Percentiles rank a stretch among this genome's conserved stretches.
These are phyloP conservation scores for Strigamia transsilvanica DNA, from an alignment of 2,888 invertebrate genomes.

Conservation along the genomic window DNA sequence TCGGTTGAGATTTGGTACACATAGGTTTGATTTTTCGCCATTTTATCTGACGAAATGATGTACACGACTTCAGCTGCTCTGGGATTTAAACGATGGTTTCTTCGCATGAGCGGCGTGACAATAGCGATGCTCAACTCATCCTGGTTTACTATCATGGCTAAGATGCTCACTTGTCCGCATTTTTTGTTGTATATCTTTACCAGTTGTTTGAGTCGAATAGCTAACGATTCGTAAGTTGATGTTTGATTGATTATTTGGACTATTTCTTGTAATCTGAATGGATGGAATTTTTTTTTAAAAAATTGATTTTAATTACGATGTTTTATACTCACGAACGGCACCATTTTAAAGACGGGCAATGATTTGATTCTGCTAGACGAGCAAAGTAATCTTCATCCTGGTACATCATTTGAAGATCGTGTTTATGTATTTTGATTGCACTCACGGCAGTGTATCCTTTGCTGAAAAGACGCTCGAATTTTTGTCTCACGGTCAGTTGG, in stretches of 20 bases:
- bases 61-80: conserved; percentile 24
- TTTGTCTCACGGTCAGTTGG: background rate
- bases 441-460: background rate
- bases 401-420: conserved; percentile 18
- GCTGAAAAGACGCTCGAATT: conserved; percentile 5
- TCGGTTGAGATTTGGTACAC: background rate
- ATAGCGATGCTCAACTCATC: conserved; percentile 12
- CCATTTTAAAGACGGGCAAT: conserved; percentile 12
- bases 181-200: conserved; percentile 9
- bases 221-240: background rate
- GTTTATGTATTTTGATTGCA: background rate
- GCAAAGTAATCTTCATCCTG: background rate
- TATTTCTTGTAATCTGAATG: background rate
- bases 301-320: background rate
- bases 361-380: background rate
- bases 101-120: background rate
- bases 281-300: background rate
- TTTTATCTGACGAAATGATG: background rate
- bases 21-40: background rate
- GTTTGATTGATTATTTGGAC: background rate
- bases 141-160: background rate
- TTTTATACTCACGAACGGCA: conserved; percentile 8
- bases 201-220: conserved; percentile 11
- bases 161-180: conserved; percentile 26
- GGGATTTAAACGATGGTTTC: background rate